Evolutionary conservation across 2,888 invertebrate species (phyloP), one percentile per base, ranked within the genome.

Genomic region (Agonopterix arenella): DNA sequence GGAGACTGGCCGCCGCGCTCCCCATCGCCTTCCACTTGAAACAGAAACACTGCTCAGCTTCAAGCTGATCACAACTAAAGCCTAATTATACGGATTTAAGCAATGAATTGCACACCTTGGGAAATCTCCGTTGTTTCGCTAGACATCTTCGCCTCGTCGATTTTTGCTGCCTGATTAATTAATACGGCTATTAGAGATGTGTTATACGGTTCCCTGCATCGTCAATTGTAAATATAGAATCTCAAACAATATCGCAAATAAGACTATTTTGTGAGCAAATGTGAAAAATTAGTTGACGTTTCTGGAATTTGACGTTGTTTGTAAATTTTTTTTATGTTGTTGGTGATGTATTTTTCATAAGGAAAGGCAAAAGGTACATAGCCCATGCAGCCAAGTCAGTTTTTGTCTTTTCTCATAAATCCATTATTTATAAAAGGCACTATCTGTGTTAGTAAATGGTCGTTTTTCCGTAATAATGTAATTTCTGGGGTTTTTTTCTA

Each of bases 41-140:
- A 84, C 78, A 84, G 75, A 85, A 83, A 83, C 71, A 80, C 73
- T 69, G 66, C 72, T 83, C 79, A 84, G 77, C 76, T 68, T 76
- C 76, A 74, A 73, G 61, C 66, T 64, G 66, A 64, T 67, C 63
- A 64, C 58, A 66, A 59, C 61, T 59, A 63, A 52, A 52, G 54
- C 64, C 68, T 62, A 64, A 64, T 43, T 11, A 28, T 11, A 11
- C 43, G 10, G 11, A 43, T 43, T 43, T n/a, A n/a, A 52, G 58
- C 60, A 54, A 61, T 67, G 73, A 70, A 69, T 78, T 82, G 82
- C 84, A 76, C 70, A 86, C 86, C 85, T 81, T 80, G 76, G 49
- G 69, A 55, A 55, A 57, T 66, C 47, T 78, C 75, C 54, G 66
- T 60, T 50, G 74, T 62, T 52, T 83, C 85, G 58, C 69, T 73